Evolutionary conservation across 2,888 invertebrate genomes (phyloP).

Genomic region (Patella ulyssiponensis): DNA sequence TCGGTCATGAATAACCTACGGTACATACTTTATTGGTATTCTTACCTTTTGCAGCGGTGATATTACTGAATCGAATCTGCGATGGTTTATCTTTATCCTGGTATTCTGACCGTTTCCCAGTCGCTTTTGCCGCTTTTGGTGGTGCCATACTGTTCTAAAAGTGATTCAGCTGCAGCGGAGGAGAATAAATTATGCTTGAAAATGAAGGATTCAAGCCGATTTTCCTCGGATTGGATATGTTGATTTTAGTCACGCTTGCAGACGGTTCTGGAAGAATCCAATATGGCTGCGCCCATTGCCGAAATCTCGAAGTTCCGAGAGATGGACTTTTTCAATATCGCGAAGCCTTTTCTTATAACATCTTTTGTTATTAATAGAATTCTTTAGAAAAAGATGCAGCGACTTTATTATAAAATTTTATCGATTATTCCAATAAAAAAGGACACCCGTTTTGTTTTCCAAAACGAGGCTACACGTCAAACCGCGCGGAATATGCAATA

Average conservation of each 20-base stretch:
- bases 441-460: neutral
- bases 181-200: neutral
- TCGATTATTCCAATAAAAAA: neutral
- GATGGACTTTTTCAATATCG: neutral
- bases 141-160: neutral
- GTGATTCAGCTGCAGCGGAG: neutral
- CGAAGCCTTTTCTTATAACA: too few relatives aligned
- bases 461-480: conserved; percentile 22
- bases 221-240: conserved; percentile 18
- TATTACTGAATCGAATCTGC: conserved; percentile 95
- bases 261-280: conserved; percentile 34
- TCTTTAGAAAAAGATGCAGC: too few relatives aligned
- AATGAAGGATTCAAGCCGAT: neutral
- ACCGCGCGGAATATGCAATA: conserved; percentile 20
- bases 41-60: conserved; percentile 96
- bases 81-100: conserved; percentile 84
- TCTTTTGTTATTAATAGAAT: too few relatives aligned
- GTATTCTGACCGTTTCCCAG: conserved; percentile 60
- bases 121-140: conserved; percentile 21
- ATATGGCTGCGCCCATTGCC: conserved; percentile 32
- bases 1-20: neutral
- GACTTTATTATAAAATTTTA: too few relatives aligned
- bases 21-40: neutral
- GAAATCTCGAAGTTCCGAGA: neutral
- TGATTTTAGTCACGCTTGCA: conserved; percentile 24